Evolutionary conservation across 2,113 vertebrate genomes (phyloP), one percentile per base, ranked within the genome.

Genomic region (Chaenogobius annularis): DNA sequence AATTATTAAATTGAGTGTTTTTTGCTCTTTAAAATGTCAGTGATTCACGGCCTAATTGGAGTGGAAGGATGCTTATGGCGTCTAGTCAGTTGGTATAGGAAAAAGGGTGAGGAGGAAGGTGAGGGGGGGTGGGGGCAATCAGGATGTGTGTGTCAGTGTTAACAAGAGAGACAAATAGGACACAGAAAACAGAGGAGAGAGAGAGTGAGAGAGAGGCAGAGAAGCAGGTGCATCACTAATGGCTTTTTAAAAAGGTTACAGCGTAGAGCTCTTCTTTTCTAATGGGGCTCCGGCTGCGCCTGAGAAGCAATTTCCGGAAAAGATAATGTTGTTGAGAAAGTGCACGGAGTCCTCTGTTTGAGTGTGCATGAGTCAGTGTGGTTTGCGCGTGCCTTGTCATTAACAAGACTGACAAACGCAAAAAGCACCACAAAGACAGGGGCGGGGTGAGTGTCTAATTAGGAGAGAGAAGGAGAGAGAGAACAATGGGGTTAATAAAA

Each of bases 231-330:
- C 86, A 89, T 89, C 88, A 84, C 88, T 92, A 93, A 93, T 93
- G 90, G 90, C 90, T 91, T 92, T 92, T 93, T 92, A 92, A 93
- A 93, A 93, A 93, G 90, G 92, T 93, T 93, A 93, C 90, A 89
- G 89, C 85, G 74, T 85, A 85, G 87, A 85, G 88, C 86, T 90
- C 83, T 84, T 91, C 84, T 89, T 92, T 91, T 89, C 90, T 92
- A 92, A 92, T 91, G 89, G 90, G 87, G 87, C 90, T 90, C 91
- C 82, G 88, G 88, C 90, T 92, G 91, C 85, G 90, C 87, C 89
- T 88, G 84, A 92, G 89, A 92, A 88, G 91, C 90, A 91, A 92
- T 92, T 92, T 92, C 92, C 89, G 87, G 88, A 87, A 89, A 87
- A 89, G 89, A 91, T 91, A 91, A 91, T 90, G 90, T 89, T 85